These are phyloP conservation scores for Corvus moneduloides DNA, from an alignment of 2,113 vertebrate genomes.

Conservation along the genomic window DNA sequence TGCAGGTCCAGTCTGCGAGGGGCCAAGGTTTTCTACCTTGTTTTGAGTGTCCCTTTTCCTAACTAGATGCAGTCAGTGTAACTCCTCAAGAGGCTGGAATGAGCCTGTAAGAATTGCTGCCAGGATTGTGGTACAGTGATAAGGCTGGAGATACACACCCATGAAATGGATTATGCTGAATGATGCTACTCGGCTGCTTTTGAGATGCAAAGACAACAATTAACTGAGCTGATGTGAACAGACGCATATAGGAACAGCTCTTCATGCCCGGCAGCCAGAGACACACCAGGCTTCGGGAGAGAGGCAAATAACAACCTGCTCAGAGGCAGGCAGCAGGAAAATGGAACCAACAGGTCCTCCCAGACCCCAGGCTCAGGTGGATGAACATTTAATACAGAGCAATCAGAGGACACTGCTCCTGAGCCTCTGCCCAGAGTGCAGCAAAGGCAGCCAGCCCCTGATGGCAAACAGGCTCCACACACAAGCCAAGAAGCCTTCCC, in stretches of 20 bases:
- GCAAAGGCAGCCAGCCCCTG: not conserved
- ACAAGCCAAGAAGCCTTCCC: not conserved
- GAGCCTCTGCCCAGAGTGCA: not conserved
- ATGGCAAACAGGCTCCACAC: not conserved
- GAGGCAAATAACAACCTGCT: not conserved
- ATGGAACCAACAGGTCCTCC: not conserved
- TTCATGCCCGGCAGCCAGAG: not conserved
- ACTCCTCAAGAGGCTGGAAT: not conserved
- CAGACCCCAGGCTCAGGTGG: not conserved
- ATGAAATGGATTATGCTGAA: not conserved
- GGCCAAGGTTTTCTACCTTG: not conserved
- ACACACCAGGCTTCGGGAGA: not conserved
- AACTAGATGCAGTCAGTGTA: not conserved
- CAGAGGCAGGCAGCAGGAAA: not conserved
- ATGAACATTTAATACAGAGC: not conserved
- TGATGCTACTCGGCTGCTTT: not conserved
- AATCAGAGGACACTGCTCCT: not conserved
- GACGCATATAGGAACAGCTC: not conserved
- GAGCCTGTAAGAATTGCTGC: not conserved
- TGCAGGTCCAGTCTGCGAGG: not conserved
- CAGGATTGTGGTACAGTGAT: accelerated
- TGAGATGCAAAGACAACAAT: constrained; percentile 21
- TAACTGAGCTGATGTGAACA: not conserved
- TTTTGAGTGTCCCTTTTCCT: not conserved
- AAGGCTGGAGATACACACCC: not conserved